phyloP scores from a whole-genome alignment of 2,113 vertebrate genomes.

The Nothobranchius furzeri region DNA sequence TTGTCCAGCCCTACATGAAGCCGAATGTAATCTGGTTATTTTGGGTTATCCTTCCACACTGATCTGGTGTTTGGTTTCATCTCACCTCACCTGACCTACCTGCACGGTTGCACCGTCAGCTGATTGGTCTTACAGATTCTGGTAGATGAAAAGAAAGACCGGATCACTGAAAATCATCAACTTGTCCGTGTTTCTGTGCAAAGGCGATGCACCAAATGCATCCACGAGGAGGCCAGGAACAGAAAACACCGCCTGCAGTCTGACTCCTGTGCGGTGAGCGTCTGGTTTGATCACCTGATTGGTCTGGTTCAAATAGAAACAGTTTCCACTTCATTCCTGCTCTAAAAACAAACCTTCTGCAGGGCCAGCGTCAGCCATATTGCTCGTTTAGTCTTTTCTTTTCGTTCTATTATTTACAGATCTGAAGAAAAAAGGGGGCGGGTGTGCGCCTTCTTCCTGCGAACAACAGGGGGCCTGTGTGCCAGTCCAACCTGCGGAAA shows the following conservation, averaged over 20 bases:
- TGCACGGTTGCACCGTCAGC: not conserved
- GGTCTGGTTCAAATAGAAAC: not conserved
- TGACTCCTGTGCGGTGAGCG: too few species aligned
- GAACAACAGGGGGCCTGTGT: not conserved
- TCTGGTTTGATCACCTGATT: too few species aligned
- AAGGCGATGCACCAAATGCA: slow-evolving; percentile 22
- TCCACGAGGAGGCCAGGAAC: not conserved
- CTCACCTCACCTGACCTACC: slow-evolving; percentile 16
- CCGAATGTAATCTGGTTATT: too few species aligned
- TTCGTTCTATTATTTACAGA: slow-evolving; percentile 52
- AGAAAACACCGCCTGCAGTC: too few species aligned
- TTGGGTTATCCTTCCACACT: not conserved
- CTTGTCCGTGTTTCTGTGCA: not conserved
- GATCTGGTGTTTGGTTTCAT: not conserved
- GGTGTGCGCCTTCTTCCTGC: not conserved
- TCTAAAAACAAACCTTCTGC: slow-evolving; percentile 25
- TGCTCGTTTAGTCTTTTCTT: slow-evolving; percentile 32
- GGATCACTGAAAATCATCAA: too few species aligned
- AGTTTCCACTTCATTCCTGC: slow-evolving; percentile 29
- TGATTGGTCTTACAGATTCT: too few species aligned
- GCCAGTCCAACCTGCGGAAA: not conserved
- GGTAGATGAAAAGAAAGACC: too few species aligned
- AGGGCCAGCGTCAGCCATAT: slow-evolving; percentile 85
- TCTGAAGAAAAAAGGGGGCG: slow-evolving; percentile 24
- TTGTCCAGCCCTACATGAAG: too few species aligned